Conservation (phyloP, 2,888 invertebrate genomes). For the Scaptomyza tumidula region DNA sequence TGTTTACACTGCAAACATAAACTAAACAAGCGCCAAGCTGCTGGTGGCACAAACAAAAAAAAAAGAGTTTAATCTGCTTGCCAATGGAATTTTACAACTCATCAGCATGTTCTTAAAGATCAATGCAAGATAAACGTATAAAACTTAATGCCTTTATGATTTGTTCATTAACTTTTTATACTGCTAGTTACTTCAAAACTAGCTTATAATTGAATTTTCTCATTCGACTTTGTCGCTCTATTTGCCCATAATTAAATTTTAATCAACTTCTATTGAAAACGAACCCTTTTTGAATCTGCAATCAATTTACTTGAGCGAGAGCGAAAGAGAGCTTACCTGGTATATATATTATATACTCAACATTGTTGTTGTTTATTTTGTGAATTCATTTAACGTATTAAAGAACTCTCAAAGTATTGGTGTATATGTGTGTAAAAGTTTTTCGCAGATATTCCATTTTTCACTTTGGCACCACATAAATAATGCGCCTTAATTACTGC, state of each 20-base stretch:
- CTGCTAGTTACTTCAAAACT: too few species aligned
- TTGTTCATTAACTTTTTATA: too few species aligned
- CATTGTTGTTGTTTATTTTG: conserved; percentile 28
- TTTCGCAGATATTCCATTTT: conserved; percentile 50
- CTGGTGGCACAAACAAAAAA: conserved; percentile 54
- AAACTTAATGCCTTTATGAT: too few species aligned
- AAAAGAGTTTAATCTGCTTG: conserved; percentile 1
- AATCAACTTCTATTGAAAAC: too few species aligned
- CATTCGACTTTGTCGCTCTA: too few species aligned
- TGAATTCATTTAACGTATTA: conserved; percentile 33
- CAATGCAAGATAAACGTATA: not conserved
- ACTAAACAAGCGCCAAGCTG: conserved; percentile 63
- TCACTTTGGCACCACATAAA: conserved; percentile 43
- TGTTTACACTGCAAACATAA: conserved; percentile 72
- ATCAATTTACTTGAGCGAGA: conserved; percentile 9
- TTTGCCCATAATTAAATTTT: conserved; percentile 3
- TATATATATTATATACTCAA: not conserved
- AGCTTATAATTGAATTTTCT: too few species aligned
- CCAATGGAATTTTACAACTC: not conserved
- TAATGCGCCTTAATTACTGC: conserved; percentile 76
- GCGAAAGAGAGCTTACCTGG: not conserved
- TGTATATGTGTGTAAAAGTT: conserved; percentile 19
- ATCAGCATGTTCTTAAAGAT: not conserved
- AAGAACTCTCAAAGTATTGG: conserved; percentile 17
- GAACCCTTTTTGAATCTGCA: conserved; percentile 6